Evolutionary conservation across 2,888 invertebrate genomes (phyloP).

Genomic region (Rhagophthalmus giganteus): DNA sequence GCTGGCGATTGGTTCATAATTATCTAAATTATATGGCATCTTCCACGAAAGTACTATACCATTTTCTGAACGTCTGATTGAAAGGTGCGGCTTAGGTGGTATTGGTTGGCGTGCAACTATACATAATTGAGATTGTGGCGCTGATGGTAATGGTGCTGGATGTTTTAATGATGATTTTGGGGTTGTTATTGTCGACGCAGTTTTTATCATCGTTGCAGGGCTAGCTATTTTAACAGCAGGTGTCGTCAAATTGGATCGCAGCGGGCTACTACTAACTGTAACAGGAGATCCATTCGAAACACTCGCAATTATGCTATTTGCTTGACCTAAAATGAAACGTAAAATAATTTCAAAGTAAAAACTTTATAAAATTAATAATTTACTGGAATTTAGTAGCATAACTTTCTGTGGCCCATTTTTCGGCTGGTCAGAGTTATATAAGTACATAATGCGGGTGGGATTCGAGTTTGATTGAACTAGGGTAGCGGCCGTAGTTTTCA

Average conservation of each 20-base stretch:
- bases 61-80: slow-evolving; percentile 76
- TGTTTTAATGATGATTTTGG: slow-evolving; percentile 51
- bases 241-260: slow-evolving; percentile 11
- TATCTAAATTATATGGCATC: slow-evolving; percentile 67
- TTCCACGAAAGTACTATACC: slow-evolving; percentile 93
- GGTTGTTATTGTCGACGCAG: slow-evolving; percentile 1
- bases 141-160: slow-evolving; percentile 69
- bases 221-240: slow-evolving; percentile 26
- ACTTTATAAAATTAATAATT: too few relatives aligned
- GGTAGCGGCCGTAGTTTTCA: slow-evolving; percentile 28
- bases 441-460: slow-evolving; percentile 45
- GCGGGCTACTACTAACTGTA: background rate
- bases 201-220: slow-evolving; percentile 12
- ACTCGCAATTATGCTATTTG: background rate
- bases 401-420: slow-evolving; percentile 42
- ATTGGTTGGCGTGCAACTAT: slow-evolving; percentile 65
- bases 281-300: background rate
- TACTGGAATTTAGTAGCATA: too few relatives aligned
- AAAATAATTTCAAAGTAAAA: too few relatives aligned
- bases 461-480: too few relatives aligned
- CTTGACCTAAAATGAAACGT: background rate
- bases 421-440: slow-evolving; percentile 36
- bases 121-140: slow-evolving; percentile 54
- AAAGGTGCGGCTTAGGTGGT: slow-evolving; percentile 82
- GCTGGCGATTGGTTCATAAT: slow-evolving; percentile 75